A percentile compares a stretch with the other conserved stretches of the same genome.
These are phyloP conservation scores for Pardalotus punctatus DNA, from an alignment of 2,113 vertebrate species.

Conservation along the genomic window DNA sequence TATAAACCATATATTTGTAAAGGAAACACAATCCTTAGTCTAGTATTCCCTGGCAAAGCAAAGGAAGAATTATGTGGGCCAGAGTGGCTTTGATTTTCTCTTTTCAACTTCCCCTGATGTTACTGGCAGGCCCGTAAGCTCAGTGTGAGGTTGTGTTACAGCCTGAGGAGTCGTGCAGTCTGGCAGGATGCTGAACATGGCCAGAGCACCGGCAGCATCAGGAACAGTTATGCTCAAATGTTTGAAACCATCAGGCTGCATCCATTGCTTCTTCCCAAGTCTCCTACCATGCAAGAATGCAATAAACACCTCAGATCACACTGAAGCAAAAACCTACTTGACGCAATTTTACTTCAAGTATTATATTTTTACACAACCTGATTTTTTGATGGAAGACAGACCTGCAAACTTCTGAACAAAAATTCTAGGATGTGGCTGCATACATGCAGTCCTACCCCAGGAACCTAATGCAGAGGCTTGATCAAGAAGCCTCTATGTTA, in stretches of 20 bases:
- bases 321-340: not conserved
- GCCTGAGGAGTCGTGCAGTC: not conserved
- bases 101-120: not conserved
- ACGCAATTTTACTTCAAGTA: not conserved
- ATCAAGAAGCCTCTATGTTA: not conserved
- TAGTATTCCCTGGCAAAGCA: not conserved
- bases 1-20: not conserved
- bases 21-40: not conserved
- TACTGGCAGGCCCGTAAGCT: not conserved
- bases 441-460: not conserved
- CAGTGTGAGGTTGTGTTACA: not conserved
- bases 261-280: not conserved
- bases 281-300: not conserved
- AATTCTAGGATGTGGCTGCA: not conserved
- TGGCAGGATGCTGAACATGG: not conserved
- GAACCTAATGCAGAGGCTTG: not conserved
- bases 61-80: not conserved
- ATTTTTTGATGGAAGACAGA: not conserved
- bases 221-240: not conserved
- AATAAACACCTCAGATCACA: not conserved
- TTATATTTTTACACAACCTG: not conserved
- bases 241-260: not conserved
- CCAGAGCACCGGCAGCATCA: fast-evolving
- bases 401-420: not conserved
- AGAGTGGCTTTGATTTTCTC: not conserved